Conservation (phyloP, 2,888 invertebrate species). For the Osmoderma eremita region DNA sequence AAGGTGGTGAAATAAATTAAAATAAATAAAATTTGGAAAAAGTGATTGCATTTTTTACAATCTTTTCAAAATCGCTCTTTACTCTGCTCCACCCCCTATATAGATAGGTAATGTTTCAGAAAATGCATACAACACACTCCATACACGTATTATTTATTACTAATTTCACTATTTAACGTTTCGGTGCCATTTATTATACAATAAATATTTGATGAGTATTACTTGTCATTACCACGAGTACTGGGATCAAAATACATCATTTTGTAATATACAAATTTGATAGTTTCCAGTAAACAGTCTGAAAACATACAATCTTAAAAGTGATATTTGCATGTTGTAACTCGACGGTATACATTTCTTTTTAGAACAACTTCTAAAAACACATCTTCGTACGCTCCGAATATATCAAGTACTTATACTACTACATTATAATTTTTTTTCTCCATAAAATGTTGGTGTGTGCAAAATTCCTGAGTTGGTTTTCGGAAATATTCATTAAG, state of each 20-base stretch:
- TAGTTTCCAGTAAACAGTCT: not conserved
- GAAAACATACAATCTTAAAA: constrained; percentile 6
- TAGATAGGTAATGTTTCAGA: too few relatives aligned
- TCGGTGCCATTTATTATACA: constrained; percentile 15
- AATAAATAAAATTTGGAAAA: too few relatives aligned
- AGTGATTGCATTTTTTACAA: too few relatives aligned
- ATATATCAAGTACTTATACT: constrained; percentile 12
- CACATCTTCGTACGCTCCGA: constrained; percentile 9
- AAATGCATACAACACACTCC: too few relatives aligned
- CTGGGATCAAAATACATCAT: constrained; percentile 34
- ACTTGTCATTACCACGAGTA: constrained; percentile 36
- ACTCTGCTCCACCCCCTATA: too few relatives aligned
- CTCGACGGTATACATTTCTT: constrained; percentile 15
- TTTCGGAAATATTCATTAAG: too few relatives aligned
- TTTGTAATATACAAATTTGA: constrained; percentile 25
- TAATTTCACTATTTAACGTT: not conserved
- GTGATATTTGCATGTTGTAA: constrained; percentile 6
- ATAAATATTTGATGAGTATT: constrained; percentile 35
- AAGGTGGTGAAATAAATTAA: too few relatives aligned
- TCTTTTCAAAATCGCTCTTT: too few relatives aligned
- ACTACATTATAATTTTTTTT: too few relatives aligned
- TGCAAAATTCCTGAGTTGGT: too few relatives aligned
- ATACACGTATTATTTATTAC: too few relatives aligned
- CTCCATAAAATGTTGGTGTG: too few relatives aligned
- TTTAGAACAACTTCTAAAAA: constrained; percentile 15